Base-by-base conservation (phyloP, 1,140 invertebrate species). In the Delia radicum region DNA sequence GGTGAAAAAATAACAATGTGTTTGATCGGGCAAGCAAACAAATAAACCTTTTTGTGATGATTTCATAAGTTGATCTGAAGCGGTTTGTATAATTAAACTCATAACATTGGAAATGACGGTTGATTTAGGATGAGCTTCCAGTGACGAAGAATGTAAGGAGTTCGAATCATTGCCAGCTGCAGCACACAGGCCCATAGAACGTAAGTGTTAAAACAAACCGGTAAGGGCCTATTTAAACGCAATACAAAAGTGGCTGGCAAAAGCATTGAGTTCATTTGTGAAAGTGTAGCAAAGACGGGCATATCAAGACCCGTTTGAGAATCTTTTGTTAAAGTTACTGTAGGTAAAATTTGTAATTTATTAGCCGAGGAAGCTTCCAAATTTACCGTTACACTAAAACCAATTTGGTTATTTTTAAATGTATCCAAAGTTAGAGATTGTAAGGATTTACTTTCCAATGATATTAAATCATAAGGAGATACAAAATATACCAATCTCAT, bases 401-500 rank as follows among this genome's bases (percentile, higher is more conserved):
- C 96, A 61, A 97, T 88, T 12, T 85, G 84, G 74, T 87, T 83
- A 15, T 91, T 89, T 71, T 91, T 91, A 65, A 91, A 88, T 2
- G 87, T 73, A 79, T 96, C 94, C 18, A 92, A 88, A 74, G 91
- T 94, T 74, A 96, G 87, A 15, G 92, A 90, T 82, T 94, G 90
- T 15, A 92, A 89, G n/a, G 90, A 90, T 80, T 91, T 91, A 75
- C 89, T 90, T 76, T 92, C 91, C 74, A 91, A 89, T 87, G 97
- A 93, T 77, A 97, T 88, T 18, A 98, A 88, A 85, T 98, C 95
- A 85, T 97, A 98, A 0, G 96, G 96, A n/a, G 95, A 94, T 8
- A 98, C 94, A 85, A 98, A 98, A 86, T 97, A 99, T 0, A 95
- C 97, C 13, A 98, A 86, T 80, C 94, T 94, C 94, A 98, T 95